These are phyloP conservation scores for Acleris literana DNA, from an alignment of 2,888 invertebrate species.

Conservation along the genomic window DNA sequence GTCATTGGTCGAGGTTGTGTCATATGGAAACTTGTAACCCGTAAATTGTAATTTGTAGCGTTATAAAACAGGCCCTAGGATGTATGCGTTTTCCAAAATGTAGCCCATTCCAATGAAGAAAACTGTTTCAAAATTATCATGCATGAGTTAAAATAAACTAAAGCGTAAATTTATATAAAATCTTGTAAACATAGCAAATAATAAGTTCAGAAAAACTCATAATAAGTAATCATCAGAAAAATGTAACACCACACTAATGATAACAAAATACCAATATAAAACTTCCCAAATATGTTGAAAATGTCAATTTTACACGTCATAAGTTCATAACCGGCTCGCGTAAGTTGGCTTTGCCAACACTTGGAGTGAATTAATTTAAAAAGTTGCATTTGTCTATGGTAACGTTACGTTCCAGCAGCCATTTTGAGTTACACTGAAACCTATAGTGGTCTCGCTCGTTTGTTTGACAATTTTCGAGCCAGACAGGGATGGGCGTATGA, in stretches of 20 bases:
- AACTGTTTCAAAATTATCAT: no score
- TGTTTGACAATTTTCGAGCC: neutral
- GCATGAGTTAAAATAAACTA: no score
- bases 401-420: neutral
- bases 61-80: no score
- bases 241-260: neutral
- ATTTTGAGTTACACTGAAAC: neutral
- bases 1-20: no score
- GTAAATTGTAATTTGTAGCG: no score
- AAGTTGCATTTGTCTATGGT: slow-evolving; percentile 17
- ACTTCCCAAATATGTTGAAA: neutral
- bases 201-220: neutral
- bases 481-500: neutral
- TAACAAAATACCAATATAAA: neutral
- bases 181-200: neutral
- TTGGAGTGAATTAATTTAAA: slow-evolving; percentile 9
- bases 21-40: no score
- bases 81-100: no score
- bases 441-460: slow-evolving; percentile 3
- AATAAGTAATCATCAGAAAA: neutral
- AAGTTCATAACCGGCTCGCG: neutral
- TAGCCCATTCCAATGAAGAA: no score
- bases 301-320: neutral
- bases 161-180: no score
- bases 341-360: slow-evolving; percentile 10